Evolutionary conservation across 2,113 vertebrate genomes (phyloP), one percentile per base, ranked within the genome.

Genomic region (Astatotilapia flaviijosephi): DNA sequence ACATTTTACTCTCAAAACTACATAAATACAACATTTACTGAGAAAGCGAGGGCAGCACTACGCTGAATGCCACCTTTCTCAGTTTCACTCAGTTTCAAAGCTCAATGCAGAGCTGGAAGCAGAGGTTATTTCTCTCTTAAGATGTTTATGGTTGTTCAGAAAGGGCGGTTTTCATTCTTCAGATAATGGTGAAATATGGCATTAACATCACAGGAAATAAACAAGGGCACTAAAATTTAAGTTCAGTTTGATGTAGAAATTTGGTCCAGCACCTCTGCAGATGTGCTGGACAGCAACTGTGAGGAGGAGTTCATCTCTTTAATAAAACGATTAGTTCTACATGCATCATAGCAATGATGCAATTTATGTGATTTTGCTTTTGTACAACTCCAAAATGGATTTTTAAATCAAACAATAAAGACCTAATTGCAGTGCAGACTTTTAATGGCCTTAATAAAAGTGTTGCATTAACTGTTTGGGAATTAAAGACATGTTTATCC

Each of bases 391-490:
- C 62, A 14, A 13, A 21, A 40, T 68, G 7, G 35, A 23, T 42
- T 70, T 65, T 70, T 42, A 70, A 70, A 70, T 70, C 65, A 70
- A 70, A 70, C 65, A 9, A 70, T 70, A 40, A 70, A 70, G 35
- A 70, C 35, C n/a, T 14, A 2, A 70, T 9, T 70, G 62, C 12
- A 42, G 65, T 23, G 35, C 65, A 70, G 35, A 42, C 35, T 42
- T 42, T 15, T 40, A 70, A 9, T 0, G 7, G 65, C n/a, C n/a
- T 70, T 42, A 23, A 40, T 42, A 70, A 70, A 70, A 42, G 35
- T 42, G n/a, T 70, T 70, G 35, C 35, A 70, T 70, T 42, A 70
- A 70, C 0, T 70, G 35, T 70, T 40, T 70, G 5, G 1, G 62
- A 70, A 42, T 23, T 40, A 70, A 40, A 40, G 12, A 21, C 62